Evolutionary conservation across 2,888 invertebrate genomes (phyloP), one percentile per base, ranked within the genome.

Genomic region (Kryphioiulus occultus): DNA sequence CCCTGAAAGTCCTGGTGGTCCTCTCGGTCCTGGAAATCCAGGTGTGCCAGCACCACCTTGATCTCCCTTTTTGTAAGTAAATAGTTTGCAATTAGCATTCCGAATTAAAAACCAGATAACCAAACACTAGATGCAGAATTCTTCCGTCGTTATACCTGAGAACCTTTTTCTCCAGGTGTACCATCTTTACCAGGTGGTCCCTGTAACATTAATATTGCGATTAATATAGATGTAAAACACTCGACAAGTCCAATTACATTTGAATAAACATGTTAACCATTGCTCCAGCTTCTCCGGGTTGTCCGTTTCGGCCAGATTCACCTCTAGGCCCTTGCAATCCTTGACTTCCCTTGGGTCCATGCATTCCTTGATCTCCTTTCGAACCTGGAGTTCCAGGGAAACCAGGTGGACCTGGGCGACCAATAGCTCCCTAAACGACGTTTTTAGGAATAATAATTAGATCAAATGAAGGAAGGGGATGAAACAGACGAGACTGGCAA

Each of bases 401-500:
- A 1, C 97, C 97, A 35, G 96, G 96, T 22, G 96, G 93, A 3
- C 97, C 97, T 30, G 95, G 93, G 92, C 97, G 96, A 0, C 97
- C 97, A 86, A 95, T 92, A 42, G 95, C 93, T 59, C 97, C 97
- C 94, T 95, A 91, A 91, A 89, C 30, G 87, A 88, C 30, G 15
- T 87, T 82, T 7, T 0, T 3, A 4, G 4, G 53, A 3, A n/a
- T n/a, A 35, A 35, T 53, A 2, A 53, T 53, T n/a, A 44, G n/a
- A n/a, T 68, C 68, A 59, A 30, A 44, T 59, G n/a, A 87, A 87
- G 7, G 26, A 19, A 15, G 30, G 82, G 9, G 78, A 59, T 19
- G 19, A 86, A 12, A 5, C 30, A 30, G 39, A 26, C 0, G 26
- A 22, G 26, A 0, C 44, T 47, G 10, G n/a, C 35, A 35, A 44